Conservation (phyloP, 2,113 vertebrate genomes). For the Cyanistes caeruleus region DNA sequence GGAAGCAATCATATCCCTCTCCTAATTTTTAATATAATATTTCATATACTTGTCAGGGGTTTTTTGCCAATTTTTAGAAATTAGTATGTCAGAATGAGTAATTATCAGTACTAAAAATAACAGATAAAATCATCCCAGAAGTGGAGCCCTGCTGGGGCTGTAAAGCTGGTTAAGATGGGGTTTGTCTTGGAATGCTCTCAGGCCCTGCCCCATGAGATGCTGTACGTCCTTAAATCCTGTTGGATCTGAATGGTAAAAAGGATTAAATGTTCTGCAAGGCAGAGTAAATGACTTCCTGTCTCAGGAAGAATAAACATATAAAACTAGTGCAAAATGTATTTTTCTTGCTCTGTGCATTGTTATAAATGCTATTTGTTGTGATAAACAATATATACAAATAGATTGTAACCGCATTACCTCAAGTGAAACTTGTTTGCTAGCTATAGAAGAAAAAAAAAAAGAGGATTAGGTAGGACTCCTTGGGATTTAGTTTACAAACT, state of each 20-base stretch:
- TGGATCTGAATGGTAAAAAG: conserved; percentile 35
- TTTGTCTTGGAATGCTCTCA: neutral
- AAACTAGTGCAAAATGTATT: neutral
- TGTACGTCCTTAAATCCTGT: neutral
- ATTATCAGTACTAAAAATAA: neutral
- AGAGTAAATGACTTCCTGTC: conserved; percentile 14
- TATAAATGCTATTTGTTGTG: conserved; percentile 46
- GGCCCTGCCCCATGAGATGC: neutral
- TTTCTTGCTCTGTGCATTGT: conserved; percentile 15
- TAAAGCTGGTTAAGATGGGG: neutral
- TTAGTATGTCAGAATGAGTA: neutral
- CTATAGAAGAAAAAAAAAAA: neutral
- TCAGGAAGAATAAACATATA: conserved; percentile 29
- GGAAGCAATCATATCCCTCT: neutral
- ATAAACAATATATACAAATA: conserved; percentile 51
- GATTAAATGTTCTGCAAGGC: conserved; percentile 31
- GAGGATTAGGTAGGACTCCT: conserved; percentile 51
- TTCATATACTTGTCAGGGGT: neutral
- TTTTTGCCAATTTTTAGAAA: neutral
- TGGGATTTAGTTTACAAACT: conserved; percentile 60
- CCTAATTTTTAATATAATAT: neutral
- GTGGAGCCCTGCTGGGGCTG: neutral
- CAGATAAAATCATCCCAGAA: conserved; percentile 6
- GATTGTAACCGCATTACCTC: conserved; percentile 33
- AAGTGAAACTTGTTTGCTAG: neutral